Percentiles rank a stretch among this genome's conserved stretches.
Conservation (phyloP, 2,888 invertebrate genomes). For the Mythimna loreyi region DNA sequence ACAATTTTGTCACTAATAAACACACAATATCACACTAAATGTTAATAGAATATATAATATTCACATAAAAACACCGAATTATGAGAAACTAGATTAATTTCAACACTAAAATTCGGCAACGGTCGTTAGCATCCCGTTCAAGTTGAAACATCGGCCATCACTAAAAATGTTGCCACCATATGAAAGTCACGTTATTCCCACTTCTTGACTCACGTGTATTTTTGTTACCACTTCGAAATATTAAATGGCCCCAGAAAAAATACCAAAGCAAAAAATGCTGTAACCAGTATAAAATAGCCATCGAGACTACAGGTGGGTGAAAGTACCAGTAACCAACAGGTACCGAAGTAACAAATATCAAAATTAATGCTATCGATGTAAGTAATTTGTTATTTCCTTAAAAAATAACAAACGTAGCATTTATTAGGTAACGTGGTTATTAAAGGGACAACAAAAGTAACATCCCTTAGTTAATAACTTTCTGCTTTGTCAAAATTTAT, state of each 20-base stretch:
- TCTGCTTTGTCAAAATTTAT: no score
- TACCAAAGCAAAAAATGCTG: not conserved
- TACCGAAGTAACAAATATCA: no score
- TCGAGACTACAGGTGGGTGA: no score
- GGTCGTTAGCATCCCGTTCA: constrained; percentile 79
- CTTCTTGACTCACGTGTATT: constrained; percentile 76
- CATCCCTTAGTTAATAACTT: no score
- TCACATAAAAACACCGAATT: constrained; percentile 82
- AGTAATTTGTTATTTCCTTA: no score
- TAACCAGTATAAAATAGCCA: no score
- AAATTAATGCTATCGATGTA: no score
- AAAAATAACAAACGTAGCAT: no score
- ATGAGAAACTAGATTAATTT: constrained; percentile 82
- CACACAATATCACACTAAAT: constrained; percentile 80
- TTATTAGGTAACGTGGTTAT: no score
- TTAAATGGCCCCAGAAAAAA: constrained; percentile 32
- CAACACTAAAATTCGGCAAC: constrained; percentile 83
- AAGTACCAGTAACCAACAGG: no score
- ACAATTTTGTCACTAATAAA: constrained; percentile 78
- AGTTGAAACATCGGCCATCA: constrained; percentile 88
- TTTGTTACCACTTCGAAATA: constrained; percentile 68
- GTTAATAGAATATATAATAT: constrained; percentile 73
- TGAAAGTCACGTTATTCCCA: constrained; percentile 82
- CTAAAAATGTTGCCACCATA: constrained; percentile 83
- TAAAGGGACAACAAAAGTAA: no score